Percentiles rank a stretch among this genome's conserved stretches.
Conservation (phyloP, 2,888 invertebrate species). For the Caenorhabditis virilis region DNA sequence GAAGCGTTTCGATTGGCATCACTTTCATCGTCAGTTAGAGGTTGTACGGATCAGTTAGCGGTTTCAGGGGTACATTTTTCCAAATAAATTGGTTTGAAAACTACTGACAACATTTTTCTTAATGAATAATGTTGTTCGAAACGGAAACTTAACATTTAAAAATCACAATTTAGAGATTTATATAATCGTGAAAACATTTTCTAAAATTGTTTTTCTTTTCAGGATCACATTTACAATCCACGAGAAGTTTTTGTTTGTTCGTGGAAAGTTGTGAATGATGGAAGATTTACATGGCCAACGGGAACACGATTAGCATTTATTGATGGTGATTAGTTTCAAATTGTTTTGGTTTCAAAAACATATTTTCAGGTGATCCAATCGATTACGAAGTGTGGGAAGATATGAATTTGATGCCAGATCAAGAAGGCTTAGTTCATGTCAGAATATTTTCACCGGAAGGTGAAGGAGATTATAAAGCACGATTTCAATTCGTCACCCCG, state of each 20-base stretch:
- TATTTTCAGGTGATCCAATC: slow-evolving; percentile 31
- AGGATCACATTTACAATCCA: slow-evolving; percentile 10
- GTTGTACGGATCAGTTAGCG: slow-evolving; percentile 17
- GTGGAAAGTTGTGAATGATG: slow-evolving; percentile 27
- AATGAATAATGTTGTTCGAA: too few relatives aligned
- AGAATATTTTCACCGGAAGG: slow-evolving; percentile 14
- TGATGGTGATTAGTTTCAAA: slow-evolving; percentile 19
- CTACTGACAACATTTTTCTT: too few relatives aligned
- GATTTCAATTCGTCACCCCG: slow-evolving; percentile 37
- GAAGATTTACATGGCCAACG: slow-evolving; percentile 26
- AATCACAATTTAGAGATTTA: background rate
- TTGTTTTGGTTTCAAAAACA: too few relatives aligned
- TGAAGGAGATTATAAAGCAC: slow-evolving; percentile 27
- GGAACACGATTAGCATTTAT: slow-evolving; percentile 29
- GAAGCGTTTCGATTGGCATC: slow-evolving; percentile 32
- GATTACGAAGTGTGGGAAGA: slow-evolving; percentile 30
- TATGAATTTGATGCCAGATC: slow-evolving; percentile 13
- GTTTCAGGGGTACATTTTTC: slow-evolving; percentile 19
- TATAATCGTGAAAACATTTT: background rate
- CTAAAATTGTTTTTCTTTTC: slow-evolving; percentile 2
- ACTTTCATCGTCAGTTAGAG: slow-evolving; percentile 17
- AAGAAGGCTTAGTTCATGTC: slow-evolving; percentile 12
- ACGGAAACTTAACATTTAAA: too few relatives aligned
- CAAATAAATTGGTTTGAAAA: too few relatives aligned
- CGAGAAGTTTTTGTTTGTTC: slow-evolving; percentile 15